Conservation (phyloP, 2,888 invertebrate genomes). For the Rotaria socialis region DNA sequence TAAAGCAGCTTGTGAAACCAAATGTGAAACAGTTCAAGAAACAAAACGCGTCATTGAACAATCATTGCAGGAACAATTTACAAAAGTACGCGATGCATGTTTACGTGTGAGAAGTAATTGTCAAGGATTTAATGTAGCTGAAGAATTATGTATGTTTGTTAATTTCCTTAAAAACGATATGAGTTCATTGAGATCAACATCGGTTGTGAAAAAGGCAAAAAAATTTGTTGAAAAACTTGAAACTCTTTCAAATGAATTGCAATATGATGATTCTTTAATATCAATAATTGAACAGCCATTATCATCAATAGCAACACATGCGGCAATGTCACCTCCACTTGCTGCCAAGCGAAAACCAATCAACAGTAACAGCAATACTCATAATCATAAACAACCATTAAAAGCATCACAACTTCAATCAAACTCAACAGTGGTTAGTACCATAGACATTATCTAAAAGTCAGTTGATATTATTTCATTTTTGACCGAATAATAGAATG, state of each 20-base stretch:
- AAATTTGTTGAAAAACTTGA: constrained; percentile 32
- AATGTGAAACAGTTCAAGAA: constrained; percentile 35
- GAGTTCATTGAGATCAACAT: neutral
- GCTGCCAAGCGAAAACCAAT: neutral
- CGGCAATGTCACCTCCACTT: neutral
- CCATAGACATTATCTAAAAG: too few relatives aligned
- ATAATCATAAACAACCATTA: neutral
- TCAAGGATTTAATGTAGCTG: constrained; percentile 27
- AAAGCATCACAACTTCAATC: neutral
- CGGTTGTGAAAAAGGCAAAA: neutral
- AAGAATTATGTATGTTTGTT: constrained; percentile 28
- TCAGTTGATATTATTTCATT: too few relatives aligned
- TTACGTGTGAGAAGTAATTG: constrained; percentile 3
- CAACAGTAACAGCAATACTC: neutral
- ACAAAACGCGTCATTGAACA: constrained; percentile 13
- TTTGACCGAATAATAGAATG: neutral
- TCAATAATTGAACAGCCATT: neutral
- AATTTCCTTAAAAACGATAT: constrained; percentile 20
- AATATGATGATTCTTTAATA: neutral
- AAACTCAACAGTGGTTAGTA: neutral
- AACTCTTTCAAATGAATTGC: neutral
- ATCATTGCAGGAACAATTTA: constrained; percentile 6
- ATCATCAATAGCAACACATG: neutral
- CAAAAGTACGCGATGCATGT: neutral
- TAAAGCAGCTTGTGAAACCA: constrained; percentile 7